Evolutionary conservation across 2,113 vertebrate genomes (phyloP), one percentile per base, ranked within the genome.

Genomic region (Tupaia chinensis): DNA sequence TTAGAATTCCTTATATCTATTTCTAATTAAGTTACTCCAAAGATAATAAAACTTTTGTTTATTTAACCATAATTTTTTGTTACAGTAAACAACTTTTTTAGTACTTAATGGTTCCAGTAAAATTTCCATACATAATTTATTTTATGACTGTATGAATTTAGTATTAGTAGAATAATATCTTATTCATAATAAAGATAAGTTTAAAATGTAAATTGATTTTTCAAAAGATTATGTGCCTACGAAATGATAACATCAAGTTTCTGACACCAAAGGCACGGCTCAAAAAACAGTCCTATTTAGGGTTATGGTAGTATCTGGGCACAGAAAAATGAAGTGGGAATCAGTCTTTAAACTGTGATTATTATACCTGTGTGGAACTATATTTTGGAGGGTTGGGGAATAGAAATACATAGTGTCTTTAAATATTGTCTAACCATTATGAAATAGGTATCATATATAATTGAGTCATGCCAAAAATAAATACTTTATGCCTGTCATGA

Each of bases 41-140:
- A 84, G 14, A 61, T 63, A n/a, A 80, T 7, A 54, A 76, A 16
- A 58, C 34, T 78, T 80, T 25, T 44, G 15, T 61, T 9, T 17
- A 73, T 77, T 94, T 58, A 89, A 63, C 9, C 27, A n/a, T 34
- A 82, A n/a, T 65, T 65, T 97, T 97, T 93, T 92, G 65, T 69
- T 72, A 32, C 0, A 58, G 1, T 32, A 85, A 80, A 7, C 13
- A 54, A 53, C 22, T 84, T 90, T 69, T 72, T 66, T 56, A 44
- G 11, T 34, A 61, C 8, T 84, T 90, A 20, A 79, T 72, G 29
- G 13, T 56, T 93, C 73, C 2, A 78, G 16, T 86, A 87, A 23
- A 65, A 58, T 34, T 87, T 60, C 7, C 3, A 63, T 22, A 63
- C 2, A 73, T 25, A 27, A 11, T 95, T 93, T 6, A 44, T 87